phyloP scores from a whole-genome alignment of 2,797 vertebrate genomes.

The Hemitrygon akajei region DNA sequence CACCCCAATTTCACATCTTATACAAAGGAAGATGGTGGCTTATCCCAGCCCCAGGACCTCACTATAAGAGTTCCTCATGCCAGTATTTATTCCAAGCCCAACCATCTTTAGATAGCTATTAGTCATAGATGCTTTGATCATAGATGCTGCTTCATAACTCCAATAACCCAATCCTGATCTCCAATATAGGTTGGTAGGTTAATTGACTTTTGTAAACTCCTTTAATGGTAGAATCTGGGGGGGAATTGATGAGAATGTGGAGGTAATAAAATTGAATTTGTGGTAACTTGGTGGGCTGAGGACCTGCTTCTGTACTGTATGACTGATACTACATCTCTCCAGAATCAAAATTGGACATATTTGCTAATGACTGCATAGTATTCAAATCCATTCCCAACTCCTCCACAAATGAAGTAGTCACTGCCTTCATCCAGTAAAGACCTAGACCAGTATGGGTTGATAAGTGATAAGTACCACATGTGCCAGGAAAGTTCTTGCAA shows the following conservation, averaged over 20 bases:
- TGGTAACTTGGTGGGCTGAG: too few species aligned
- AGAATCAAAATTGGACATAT: not conserved
- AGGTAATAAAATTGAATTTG: too few species aligned
- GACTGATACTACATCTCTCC: too few species aligned
- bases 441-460: not conserved
- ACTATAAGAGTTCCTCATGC: not conserved
- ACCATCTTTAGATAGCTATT: not conserved
- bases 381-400: not conserved
- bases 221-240: too few species aligned
- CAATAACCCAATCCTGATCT: too few species aligned
- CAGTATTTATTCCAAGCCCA: not conserved
- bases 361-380: not conserved
- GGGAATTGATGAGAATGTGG: too few species aligned
- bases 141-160: too few species aligned
- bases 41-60: not conserved
- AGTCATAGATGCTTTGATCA: not conserved
- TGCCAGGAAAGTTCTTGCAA: not conserved
- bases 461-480: not conserved
- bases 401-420: not conserved
- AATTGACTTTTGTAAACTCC: too few species aligned
- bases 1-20: not conserved
- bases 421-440: too few species aligned
- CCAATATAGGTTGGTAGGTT: too few species aligned
- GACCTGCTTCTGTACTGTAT: too few species aligned
- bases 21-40: not conserved